Percentiles rank a stretch among this genome's conserved stretches.
phyloP scores from a whole-genome alignment of 1,140 invertebrate species.

The Zophobas morio region DNA sequence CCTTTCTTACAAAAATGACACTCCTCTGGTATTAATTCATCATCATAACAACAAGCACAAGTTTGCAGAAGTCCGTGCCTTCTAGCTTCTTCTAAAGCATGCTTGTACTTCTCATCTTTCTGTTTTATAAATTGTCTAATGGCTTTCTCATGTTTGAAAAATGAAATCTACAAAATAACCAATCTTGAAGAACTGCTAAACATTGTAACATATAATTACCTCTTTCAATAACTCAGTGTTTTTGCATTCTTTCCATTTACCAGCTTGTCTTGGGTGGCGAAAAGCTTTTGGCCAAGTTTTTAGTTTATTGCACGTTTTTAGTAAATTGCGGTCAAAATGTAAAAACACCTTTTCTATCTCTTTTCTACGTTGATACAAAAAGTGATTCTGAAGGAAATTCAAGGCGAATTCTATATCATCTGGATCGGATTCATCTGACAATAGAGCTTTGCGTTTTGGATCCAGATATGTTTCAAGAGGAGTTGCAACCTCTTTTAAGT shows the following conservation, averaged over 20 bases:
- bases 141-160: conserved; percentile 67
- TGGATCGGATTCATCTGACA: conserved; percentile 5
- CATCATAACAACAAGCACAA: conserved; percentile 75
- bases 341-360: conserved; percentile 63
- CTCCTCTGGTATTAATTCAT: conserved; percentile 75
- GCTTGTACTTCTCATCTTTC: conserved; percentile 56
- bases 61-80: conserved; percentile 59
- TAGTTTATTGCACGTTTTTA: conserved; percentile 54
- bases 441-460: conserved; percentile 60
- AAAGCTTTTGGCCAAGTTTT: conserved; percentile 56
- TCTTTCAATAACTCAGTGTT: conserved; percentile 69
- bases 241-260: conserved; percentile 56
- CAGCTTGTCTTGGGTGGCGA: conserved; percentile 53
- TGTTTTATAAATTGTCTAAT: conserved; percentile 67
- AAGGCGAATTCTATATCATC: conserved; percentile 60
- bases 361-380: conserved; percentile 53
- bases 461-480: conserved; percentile 71
- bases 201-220: conserved; percentile 42
- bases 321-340: conserved; percentile 53
- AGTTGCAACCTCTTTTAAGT: conserved; percentile 68
- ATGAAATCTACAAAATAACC: conserved; percentile 61
- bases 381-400: conserved; percentile 65
- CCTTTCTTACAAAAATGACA: conserved; percentile 71
- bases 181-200: background rate
- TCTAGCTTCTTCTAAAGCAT: conserved; percentile 64